Base-by-base conservation (phyloP, 2,888 invertebrate genomes). In the Gymnocheta viridis region DNA sequence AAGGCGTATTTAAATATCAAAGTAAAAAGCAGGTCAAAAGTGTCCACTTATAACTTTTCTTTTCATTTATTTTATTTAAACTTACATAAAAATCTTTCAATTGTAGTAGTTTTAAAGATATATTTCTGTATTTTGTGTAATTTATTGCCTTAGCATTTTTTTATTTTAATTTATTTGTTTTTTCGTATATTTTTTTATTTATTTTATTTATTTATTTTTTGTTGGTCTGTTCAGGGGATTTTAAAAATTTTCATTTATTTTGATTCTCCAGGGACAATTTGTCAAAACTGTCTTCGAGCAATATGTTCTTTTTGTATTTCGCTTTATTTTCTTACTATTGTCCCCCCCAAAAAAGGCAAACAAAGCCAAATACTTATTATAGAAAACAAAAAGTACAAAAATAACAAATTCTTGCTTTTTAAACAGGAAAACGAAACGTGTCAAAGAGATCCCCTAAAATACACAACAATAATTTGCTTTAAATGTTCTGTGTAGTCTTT, bases 201-300 rank as follows among this genome's bases (percentile, higher is more conserved):
- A 9, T 17, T 49, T 49, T 22, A 14, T 51, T 14, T 51, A 51
- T 47, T 47, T 24, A 22, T 22, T 49, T 38, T 14, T 38, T 17
- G 2, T 17, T 32, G n/a, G n/a, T 32, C 0, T 32, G 0, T 58
- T 35, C 35, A 12, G 9, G 19, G 41, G 17, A 44, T 35, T 67
- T 67, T 22, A 78, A 69, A 62, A 41, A 35, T 62, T 6, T 70
- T 35, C 19, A 67, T 70, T 64, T 17, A 47, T 67, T 44, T 54
- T 32, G 41, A 54, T 70, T 24, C 62, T 44, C 32, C 6, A 7
- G 54, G 70, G 62, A 54, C 54, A 70, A 79, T 70, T 44, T 70
- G 69, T 78, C 62, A 78, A 62, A 62, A 70, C n/a, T 62, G 70
- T 62, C 44, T 51, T 70, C 14, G 14, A 44, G 27, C 58, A 69